Evolutionary conservation across 2,113 vertebrate species (phyloP).

Genomic region (Mastomys natalensis): DNA sequence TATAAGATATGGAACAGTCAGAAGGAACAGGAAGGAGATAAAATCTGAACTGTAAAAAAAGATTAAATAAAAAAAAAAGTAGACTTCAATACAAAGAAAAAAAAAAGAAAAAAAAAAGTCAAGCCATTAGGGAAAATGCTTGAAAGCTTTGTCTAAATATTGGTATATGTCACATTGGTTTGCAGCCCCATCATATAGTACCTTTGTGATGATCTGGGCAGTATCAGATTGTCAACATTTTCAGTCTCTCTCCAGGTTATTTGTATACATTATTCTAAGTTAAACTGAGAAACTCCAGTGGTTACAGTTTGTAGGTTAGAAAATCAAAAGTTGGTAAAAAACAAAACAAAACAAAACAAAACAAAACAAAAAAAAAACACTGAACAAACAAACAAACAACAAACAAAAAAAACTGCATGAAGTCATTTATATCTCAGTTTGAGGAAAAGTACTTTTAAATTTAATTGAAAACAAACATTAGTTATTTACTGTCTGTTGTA

Average conservation of each 20-base stretch:
- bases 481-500: neutral
- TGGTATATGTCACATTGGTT: neutral
- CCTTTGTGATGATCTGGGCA: neutral
- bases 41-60: too few species aligned
- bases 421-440: neutral
- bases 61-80: too few species aligned
- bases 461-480: neutral
- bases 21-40: too few species aligned
- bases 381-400: too few species aligned
- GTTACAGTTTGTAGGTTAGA: neutral
- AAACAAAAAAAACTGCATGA: neutral
- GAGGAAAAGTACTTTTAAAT: neutral
- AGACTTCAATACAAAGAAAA: too few species aligned
- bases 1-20: too few species aligned
- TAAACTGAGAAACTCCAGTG: neutral
- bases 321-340: neutral
- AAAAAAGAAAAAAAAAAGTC: too few species aligned
- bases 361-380: too few species aligned
- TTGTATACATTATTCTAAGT: neutral
- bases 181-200: neutral
- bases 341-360: too few species aligned
- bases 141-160: neutral
- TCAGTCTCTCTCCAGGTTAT: neutral
- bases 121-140: neutral
- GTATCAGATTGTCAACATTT: neutral